Conservation (phyloP, 2,113 vertebrate species). For the Engraulis encrasicolus region DNA sequence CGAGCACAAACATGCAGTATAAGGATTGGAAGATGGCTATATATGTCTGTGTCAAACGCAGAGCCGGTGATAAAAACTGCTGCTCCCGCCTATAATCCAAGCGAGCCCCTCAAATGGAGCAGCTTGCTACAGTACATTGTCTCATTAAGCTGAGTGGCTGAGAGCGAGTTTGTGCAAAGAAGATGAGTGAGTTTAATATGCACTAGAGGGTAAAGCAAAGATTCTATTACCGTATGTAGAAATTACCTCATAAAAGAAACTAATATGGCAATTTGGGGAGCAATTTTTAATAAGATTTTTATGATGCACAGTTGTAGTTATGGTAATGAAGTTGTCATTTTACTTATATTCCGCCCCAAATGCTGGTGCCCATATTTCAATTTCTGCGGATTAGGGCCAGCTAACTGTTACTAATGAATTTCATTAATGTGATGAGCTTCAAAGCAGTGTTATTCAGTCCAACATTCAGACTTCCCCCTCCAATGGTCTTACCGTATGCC, state of each 20-base stretch:
- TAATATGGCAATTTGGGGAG: constrained; percentile 97
- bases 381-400: constrained; percentile 83
- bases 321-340: constrained; percentile 99
- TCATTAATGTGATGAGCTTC: constrained; percentile 74
- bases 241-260: constrained; percentile 99
- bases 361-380: constrained; percentile 87
- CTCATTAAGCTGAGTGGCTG: constrained; percentile 81
- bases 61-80: constrained; percentile 18
- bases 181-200: constrained; percentile 99
- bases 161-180: constrained; percentile 92
- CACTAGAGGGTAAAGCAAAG: constrained; percentile 98
- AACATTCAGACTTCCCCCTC: constrained; percentile 27
- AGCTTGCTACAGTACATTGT: constrained; percentile 64
- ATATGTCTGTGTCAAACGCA: background rate
- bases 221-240: constrained; percentile 98
- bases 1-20: constrained; percentile 5
- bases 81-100: constrained; percentile 16
- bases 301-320: constrained; percentile 96
- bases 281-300: constrained; percentile 99
- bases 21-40: constrained; percentile 1
- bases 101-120: constrained; percentile 54
- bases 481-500: constrained; percentile 20
- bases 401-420: constrained; percentile 82
- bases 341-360: constrained; percentile 95
- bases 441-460: constrained; percentile 43